phyloP scores from a whole-genome alignment of 2,797 vertebrate species.

The Melopsittacus undulatus region DNA sequence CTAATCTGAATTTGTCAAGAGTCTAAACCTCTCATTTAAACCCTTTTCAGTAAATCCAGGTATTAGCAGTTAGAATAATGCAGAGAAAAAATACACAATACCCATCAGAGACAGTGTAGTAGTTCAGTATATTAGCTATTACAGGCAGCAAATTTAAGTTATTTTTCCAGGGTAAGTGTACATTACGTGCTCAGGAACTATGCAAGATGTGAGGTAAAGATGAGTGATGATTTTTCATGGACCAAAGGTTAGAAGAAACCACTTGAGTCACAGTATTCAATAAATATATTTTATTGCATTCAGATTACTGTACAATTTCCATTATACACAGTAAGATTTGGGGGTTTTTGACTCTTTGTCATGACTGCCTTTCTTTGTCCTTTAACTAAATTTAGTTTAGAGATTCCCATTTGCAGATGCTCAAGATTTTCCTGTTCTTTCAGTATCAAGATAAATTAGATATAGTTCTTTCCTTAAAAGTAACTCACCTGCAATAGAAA shows the following conservation, averaged over 20 bases:
- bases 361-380: neutral
- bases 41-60: neutral
- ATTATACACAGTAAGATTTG: neutral
- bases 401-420: neutral
- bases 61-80: neutral
- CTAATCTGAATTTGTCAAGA: neutral
- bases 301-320: neutral
- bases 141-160: neutral
- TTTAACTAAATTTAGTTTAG: neutral
- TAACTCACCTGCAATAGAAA: neutral
- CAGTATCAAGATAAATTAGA: neutral
- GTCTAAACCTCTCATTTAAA: neutral
- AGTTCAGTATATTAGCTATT: neutral
- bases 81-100: neutral
- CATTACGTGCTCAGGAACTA: neutral
- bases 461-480: neutral
- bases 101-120: neutral
- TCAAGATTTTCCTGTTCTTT: neutral
- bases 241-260: neutral
- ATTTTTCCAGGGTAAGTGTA: neutral
- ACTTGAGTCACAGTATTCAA: neutral
- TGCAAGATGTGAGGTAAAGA: neutral
- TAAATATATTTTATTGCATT: neutral
- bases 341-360: fast-evolving
- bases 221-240: neutral